phyloP scores from a whole-genome alignment of 2,888 invertebrate genomes.

The Trichogramma evanescens region DNA sequence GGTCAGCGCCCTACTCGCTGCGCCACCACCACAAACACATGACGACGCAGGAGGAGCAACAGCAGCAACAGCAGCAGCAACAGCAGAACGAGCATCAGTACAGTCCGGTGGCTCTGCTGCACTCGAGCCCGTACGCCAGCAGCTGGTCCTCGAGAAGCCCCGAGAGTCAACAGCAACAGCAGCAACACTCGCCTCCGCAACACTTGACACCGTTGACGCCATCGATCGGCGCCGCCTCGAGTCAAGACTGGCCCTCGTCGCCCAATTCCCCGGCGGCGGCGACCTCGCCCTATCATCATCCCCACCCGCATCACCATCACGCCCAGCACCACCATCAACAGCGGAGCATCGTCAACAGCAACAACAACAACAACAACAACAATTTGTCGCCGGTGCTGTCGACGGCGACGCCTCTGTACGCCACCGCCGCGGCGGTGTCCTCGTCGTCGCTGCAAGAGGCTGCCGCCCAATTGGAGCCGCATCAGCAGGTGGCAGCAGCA shows the following conservation, averaged over 20 bases:
- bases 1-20: conserved; percentile 41
- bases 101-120: conserved; percentile 39
- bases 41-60: neutral
- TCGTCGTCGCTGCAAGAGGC: conserved; percentile 35
- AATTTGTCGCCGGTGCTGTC: conserved; percentile 24
- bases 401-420: conserved; percentile 33
- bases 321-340: conserved; percentile 25
- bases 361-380: conserved; percentile 15
- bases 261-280: conserved; percentile 38
- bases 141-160: conserved; percentile 44
- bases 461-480: conserved; percentile 14
- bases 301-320: conserved; percentile 9
- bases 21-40: conserved; percentile 41
- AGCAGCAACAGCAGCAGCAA: conserved; percentile 41
- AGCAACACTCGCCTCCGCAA: conserved; percentile 23
- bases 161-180: conserved; percentile 26
- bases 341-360: conserved; percentile 14
- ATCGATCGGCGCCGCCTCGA: neutral
- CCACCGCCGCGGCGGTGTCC: conserved; percentile 4
- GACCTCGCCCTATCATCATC: conserved; percentile 29
- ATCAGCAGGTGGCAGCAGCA: conserved; percentile 51
- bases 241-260: conserved; percentile 42
- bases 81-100: conserved; percentile 38
- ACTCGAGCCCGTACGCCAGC: conserved; percentile 42
- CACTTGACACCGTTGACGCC: conserved; percentile 26